phyloP scores from a whole-genome alignment of 2,113 vertebrate species.

The Naja naja region DNA sequence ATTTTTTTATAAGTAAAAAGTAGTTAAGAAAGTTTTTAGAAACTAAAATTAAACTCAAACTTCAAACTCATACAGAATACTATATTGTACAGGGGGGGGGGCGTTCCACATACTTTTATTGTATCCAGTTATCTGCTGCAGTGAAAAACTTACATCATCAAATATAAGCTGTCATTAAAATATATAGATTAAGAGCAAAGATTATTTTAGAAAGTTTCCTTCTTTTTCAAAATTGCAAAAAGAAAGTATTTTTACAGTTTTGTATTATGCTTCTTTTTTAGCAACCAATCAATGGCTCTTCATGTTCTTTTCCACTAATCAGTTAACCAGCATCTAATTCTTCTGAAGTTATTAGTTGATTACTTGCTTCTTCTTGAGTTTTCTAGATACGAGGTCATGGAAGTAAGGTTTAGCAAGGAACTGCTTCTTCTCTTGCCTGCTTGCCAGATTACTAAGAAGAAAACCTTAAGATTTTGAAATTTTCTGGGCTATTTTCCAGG shows the following conservation, averaged over 20 bases:
- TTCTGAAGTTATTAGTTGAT: background rate
- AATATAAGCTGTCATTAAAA: background rate
- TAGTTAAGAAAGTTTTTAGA: background rate
- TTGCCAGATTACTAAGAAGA: background rate
- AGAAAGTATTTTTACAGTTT: background rate
- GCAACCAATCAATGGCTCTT: background rate
- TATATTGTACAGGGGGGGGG: no score
- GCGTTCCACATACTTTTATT: background rate
- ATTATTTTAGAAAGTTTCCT: background rate
- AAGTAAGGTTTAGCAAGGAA: background rate
- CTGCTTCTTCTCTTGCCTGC: background rate
- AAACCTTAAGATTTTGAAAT: background rate
- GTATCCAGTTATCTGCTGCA: background rate
- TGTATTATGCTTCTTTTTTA: background rate
- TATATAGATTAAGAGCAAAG: background rate
- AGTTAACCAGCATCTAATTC: background rate
- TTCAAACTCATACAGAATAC: no score
- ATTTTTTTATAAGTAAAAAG: background rate
- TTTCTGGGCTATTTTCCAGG: no score
- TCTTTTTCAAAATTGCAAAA: background rate
- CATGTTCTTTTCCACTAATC: background rate
- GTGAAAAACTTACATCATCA: background rate
- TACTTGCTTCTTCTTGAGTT: background rate
- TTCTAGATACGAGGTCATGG: background rate
- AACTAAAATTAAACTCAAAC: background rate